Evolutionary conservation across 2,888 invertebrate genomes (phyloP).

Genomic region (Osedax frankpressi): DNA sequence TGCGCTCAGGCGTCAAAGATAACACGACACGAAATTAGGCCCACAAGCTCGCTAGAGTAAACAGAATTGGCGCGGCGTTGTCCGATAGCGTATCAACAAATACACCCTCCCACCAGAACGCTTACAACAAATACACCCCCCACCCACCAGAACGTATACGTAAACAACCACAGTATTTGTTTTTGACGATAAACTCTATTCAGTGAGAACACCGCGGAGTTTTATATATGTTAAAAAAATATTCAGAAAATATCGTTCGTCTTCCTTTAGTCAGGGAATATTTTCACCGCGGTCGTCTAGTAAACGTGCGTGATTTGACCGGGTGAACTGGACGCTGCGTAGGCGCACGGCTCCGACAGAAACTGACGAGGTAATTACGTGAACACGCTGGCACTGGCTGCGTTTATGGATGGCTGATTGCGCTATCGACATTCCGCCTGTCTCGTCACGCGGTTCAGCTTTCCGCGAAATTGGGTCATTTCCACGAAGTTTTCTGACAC

Average conservation of each 20-base stretch:
- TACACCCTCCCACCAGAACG: background rate
- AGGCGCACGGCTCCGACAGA: background rate
- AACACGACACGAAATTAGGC: background rate
- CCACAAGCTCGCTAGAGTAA: background rate
- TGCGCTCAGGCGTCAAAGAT: background rate
- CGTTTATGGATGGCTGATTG: background rate
- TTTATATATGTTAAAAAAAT: background rate
- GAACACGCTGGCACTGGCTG: background rate
- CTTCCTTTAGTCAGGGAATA: slow-evolving; percentile 1
- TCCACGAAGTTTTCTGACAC: slow-evolving; percentile 3
- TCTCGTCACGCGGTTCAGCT: slow-evolving; percentile 5
- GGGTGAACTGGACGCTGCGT: background rate
- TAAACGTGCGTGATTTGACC: background rate
- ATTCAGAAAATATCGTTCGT: background rate
- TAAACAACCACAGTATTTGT: background rate
- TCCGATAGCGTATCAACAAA: background rate
- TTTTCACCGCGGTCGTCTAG: background rate
- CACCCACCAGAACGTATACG: too few relatives aligned
- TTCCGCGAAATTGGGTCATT: slow-evolving; percentile 9
- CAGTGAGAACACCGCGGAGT: background rate
- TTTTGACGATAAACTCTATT: background rate
- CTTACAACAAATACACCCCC: too few relatives aligned
- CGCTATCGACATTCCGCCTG: background rate
- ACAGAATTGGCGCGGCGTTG: background rate
- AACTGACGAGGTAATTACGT: background rate